Conservation (phyloP, 1,140 invertebrate species). For the Apis laboriosa region DNA sequence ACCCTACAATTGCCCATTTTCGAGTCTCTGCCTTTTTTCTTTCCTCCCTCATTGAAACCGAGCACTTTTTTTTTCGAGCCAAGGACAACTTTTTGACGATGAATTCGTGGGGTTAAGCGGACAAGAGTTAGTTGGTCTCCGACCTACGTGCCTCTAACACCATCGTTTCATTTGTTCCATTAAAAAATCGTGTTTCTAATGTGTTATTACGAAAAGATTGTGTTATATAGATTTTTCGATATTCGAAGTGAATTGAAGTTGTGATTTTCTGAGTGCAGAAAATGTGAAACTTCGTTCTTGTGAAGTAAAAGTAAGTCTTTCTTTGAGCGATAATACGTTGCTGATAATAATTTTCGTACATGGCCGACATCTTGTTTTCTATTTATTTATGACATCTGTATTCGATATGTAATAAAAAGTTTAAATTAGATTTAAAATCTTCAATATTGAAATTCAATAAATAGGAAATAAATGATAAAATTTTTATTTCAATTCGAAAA, state of each 20-base stretch:
- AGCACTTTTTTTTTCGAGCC: slow-evolving; percentile 13
- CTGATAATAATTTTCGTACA: neutral
- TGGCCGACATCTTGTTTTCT: neutral
- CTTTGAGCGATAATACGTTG: neutral
- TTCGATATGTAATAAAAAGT: neutral
- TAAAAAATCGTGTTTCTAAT: neutral
- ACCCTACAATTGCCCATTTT: slow-evolving; percentile 72
- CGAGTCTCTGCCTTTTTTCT: slow-evolving; percentile 65
- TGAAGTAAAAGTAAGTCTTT: neutral
- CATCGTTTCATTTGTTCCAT: slow-evolving; percentile 1
- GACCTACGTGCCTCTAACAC: slow-evolving; percentile 61
- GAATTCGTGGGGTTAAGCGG: slow-evolving; percentile 72
- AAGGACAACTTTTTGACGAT: slow-evolving; percentile 68
- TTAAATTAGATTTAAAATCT: neutral
- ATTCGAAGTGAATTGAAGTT: neutral
- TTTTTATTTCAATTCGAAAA: neutral
- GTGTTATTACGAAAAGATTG: neutral
- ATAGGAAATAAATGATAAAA: neutral
- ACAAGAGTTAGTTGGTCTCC: slow-evolving; percentile 71
- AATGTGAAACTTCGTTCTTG: neutral
- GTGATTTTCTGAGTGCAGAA: neutral
- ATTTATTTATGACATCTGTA: neutral
- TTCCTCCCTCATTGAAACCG: slow-evolving; percentile 51
- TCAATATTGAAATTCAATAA: neutral
- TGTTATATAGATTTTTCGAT: neutral